Evolutionary conservation across 2,113 vertebrate genomes (phyloP).

Genomic region (Puntigrus tetrazona): DNA sequence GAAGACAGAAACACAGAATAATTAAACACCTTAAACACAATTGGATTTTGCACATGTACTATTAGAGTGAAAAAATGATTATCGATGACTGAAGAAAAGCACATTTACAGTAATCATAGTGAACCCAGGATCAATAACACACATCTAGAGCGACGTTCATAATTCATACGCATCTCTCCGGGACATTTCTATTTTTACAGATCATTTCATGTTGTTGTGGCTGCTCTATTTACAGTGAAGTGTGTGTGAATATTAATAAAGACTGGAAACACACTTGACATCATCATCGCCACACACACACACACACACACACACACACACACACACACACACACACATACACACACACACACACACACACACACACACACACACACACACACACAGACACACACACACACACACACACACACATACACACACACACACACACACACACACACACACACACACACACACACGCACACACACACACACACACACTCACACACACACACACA

Average conservation of each 20-base stretch:
- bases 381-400: too few species aligned
- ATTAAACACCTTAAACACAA: background rate
- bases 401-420: too few species aligned
- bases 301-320: conserved; percentile 43
- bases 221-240: conserved; percentile 63
- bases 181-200: conserved; percentile 69
- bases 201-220: conserved; percentile 67
- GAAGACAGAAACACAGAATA: background rate
- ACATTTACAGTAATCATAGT: background rate
- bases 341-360: too few species aligned
- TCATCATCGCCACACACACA: conserved; percentile 54
- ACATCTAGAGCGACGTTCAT: background rate
- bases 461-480: background rate
- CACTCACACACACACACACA: background rate
- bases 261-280: conserved; percentile 29
- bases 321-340: too few species aligned
- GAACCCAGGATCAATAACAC: background rate
- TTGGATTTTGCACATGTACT: conserved; percentile 19
- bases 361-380: too few species aligned
- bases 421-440: background rate
- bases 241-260: background rate
- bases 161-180: background rate
- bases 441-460: conserved; percentile 1
- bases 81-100: conserved; percentile 21
- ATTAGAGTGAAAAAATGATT: conserved; percentile 25